Base-by-base conservation (phyloP, 2,888 invertebrate species). In the Scaptomyza tumidula region DNA sequence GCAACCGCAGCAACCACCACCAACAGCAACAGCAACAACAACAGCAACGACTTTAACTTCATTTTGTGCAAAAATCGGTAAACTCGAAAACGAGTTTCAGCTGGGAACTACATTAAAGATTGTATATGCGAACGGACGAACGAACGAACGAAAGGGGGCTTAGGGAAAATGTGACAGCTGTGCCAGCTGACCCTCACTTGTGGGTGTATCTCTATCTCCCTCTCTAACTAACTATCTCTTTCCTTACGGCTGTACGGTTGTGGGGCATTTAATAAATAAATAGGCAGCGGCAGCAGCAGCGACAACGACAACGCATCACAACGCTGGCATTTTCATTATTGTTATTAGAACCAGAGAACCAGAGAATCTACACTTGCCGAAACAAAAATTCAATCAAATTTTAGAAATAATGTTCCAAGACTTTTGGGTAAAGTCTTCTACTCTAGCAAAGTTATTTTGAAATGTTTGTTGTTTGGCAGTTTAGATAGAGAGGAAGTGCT, bases 121-220 rank as follows among this genome's bases (percentile, higher is more conserved):
- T 33, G 9, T 53, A 52, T 9, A 11, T 45, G 41, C 41, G 24
- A 41, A 39, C 39, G 56, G 24, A 27, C 35, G 46, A 43, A 33
- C 14, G 16, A 33, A n/a, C 13, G 14, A 16, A 10, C 39, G 48
- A 41, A 44, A 10, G 54, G 64, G 71, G 80, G 75, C 80, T 85
- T 71, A 80, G 63, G 70, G 68, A 83, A 88, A 88, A 88, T 83
- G 88, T 60, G 88, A 88, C 83, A 83, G 83, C 83, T 83, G 83
- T 80, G 83, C 71, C 88, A 88, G 86, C 75, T 88, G 88, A 83
- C 83, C 83, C 75, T 67, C 45, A 44, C 52, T 45, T 35, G 67
- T 68, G 63, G 63, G 63, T 39, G 44, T 57, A 48, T 53, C 41
- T 33, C 41, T 14, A 6, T 13, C 19, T 16, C n/a, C 14, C 58